Evolutionary conservation across 2,888 invertebrate genomes (phyloP).

Genomic region (Dynastes maya): DNA sequence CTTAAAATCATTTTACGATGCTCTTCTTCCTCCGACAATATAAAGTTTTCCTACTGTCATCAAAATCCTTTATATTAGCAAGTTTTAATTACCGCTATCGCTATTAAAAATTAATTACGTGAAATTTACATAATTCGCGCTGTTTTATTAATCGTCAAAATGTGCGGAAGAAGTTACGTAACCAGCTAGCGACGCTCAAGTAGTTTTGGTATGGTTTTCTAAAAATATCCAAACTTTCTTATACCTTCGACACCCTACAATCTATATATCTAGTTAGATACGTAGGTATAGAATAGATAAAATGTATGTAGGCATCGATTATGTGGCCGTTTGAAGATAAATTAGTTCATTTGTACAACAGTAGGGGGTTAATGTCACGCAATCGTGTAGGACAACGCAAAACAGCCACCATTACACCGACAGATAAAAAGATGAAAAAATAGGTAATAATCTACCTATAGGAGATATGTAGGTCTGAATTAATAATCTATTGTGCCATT

Average conservation of each 20-base stretch:
- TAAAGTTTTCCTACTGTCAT: constrained; percentile 38
- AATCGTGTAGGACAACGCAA: constrained; percentile 54
- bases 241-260: too few relatives aligned
- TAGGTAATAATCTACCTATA: constrained; percentile 7
- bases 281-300: too few relatives aligned
- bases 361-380: constrained; percentile 56
- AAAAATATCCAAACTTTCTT: neutral
- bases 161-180: neutral
- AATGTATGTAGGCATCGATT: constrained; percentile 20
- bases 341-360: constrained; percentile 55
- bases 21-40: neutral
- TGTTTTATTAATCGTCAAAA: constrained; percentile 49
- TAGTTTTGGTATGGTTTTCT: neutral
- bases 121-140: constrained; percentile 55
- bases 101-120: constrained; percentile 58
- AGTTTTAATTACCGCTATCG: constrained; percentile 60
- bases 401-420: constrained; percentile 52
- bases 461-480: neutral
- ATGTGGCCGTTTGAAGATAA: constrained; percentile 50
- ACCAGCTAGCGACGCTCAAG: neutral
- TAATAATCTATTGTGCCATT: neutral
- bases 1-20: neutral
- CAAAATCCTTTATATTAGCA: constrained; percentile 57
- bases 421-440: constrained; percentile 9
- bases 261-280: too few relatives aligned